These are phyloP conservation scores for Mus spicilegus DNA, from an alignment of 2,113 vertebrate genomes.

Conservation along the genomic window DNA sequence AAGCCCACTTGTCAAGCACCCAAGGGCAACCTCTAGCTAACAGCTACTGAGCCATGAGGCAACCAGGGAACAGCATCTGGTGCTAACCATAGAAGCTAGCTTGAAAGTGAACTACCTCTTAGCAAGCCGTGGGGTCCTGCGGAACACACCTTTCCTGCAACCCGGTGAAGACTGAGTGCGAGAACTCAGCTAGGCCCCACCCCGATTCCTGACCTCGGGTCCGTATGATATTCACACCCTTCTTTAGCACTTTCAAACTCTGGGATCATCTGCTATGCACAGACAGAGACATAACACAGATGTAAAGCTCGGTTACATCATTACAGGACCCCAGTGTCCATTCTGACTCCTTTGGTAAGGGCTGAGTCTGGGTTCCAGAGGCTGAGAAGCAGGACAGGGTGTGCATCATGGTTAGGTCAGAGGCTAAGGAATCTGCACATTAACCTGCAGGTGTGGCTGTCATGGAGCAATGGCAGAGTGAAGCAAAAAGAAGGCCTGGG, in stretches of 20 bases:
- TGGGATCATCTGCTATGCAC: not conserved
- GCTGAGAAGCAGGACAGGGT: not conserved
- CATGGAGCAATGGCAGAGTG: not conserved
- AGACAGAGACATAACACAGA: not conserved
- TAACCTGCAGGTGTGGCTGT: not conserved
- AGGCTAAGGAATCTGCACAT: not conserved
- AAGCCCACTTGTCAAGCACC: not conserved
- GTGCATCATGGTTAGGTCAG: not conserved
- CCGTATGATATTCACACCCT: not conserved
- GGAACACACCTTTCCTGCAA: not conserved
- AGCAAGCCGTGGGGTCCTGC: not conserved
- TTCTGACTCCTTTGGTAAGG: slow-evolving; percentile 20
- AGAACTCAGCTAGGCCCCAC: rapidly evolving
- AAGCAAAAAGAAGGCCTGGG: not conserved
- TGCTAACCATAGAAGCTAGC: not conserved
- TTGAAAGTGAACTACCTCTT: not conserved
- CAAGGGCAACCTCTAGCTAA: not conserved
- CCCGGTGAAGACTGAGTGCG: not conserved
- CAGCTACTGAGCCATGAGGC: not conserved
- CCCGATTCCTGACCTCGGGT: not conserved
- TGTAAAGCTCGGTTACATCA: not conserved
- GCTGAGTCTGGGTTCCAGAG: slow-evolving; percentile 13
- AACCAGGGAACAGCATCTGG: not conserved
- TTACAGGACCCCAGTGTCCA: not conserved
- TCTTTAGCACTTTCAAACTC: not conserved